Evolutionary conservation across 2,113 vertebrate genomes (phyloP).

Genomic region (Eudyptes chrysolophus): DNA sequence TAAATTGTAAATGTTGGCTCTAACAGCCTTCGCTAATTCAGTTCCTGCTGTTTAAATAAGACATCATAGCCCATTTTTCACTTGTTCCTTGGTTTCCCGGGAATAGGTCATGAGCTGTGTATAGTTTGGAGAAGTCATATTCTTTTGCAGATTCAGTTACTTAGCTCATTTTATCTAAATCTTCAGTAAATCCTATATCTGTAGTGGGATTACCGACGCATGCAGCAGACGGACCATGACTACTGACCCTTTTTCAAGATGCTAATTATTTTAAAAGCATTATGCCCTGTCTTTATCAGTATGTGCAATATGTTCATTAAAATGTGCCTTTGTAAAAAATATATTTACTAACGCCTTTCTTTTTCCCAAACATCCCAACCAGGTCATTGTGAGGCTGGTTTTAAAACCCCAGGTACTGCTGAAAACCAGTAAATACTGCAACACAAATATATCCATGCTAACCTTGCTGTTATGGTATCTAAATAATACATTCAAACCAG

Average conservation of each 20-base stretch:
- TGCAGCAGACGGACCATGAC: rapidly evolving
- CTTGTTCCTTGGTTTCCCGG: neutral
- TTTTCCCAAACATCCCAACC: neutral
- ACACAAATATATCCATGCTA: neutral
- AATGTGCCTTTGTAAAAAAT: neutral
- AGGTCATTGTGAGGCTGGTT: neutral
- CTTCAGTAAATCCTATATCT: neutral
- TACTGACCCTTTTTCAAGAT: neutral
- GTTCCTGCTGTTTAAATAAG: neutral
- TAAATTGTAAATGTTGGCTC: neutral
- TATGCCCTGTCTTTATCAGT: neutral
- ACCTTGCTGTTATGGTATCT: neutral
- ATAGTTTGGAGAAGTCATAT: neutral
- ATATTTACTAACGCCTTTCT: neutral
- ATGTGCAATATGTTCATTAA: neutral
- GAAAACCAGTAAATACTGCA: neutral
- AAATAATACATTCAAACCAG: neutral
- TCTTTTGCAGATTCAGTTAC: neutral
- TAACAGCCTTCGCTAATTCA: neutral
- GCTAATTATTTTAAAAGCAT: neutral
- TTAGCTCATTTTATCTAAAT: neutral
- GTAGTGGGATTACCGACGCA: neutral
- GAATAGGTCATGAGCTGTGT: neutral
- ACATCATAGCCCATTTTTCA: neutral
- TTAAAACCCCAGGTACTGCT: neutral